phyloP scores from a whole-genome alignment of 2,888 invertebrate genomes.

The Stegophylla sp. region DNA sequence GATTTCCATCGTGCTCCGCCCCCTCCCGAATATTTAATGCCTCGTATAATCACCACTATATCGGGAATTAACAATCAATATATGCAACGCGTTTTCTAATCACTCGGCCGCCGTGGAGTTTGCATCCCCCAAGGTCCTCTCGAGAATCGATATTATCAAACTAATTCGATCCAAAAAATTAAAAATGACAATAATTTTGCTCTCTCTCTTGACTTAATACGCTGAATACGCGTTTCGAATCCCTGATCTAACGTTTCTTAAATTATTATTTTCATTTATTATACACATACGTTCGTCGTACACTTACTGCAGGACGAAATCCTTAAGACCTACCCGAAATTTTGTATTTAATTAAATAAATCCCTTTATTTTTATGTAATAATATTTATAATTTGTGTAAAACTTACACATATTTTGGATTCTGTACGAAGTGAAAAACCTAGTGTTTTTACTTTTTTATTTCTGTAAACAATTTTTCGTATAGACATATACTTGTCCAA shows the following conservation, averaged over 20 bases:
- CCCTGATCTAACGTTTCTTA: not conserved
- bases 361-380: too few relatives aligned
- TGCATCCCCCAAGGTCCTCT: conserved; percentile 32
- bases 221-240: conserved; percentile 20
- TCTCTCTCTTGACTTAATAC: conserved; percentile 36
- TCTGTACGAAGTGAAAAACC: too few relatives aligned
- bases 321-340: too few relatives aligned
- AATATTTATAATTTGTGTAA: too few relatives aligned
- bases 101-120: not conserved
- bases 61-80: conserved; percentile 4
- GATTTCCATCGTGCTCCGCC: conserved; percentile 8
- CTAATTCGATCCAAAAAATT: conserved; percentile 28
- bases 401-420: too few relatives aligned
- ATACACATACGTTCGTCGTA: too few relatives aligned
- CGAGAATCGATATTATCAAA: conserved; percentile 19
- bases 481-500: too few relatives aligned
- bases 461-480: too few relatives aligned
- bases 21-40: not conserved
- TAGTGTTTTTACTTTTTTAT: too few relatives aligned
- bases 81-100: conserved; percentile 37
- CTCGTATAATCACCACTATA: conserved; percentile 12
- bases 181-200: conserved; percentile 52
- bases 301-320: too few relatives aligned
- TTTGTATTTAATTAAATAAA: too few relatives aligned
- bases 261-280: not conserved